These are phyloP conservation scores for Erebia aethiops DNA, from an alignment of 2,888 invertebrate genomes.

Conservation along the genomic window DNA sequence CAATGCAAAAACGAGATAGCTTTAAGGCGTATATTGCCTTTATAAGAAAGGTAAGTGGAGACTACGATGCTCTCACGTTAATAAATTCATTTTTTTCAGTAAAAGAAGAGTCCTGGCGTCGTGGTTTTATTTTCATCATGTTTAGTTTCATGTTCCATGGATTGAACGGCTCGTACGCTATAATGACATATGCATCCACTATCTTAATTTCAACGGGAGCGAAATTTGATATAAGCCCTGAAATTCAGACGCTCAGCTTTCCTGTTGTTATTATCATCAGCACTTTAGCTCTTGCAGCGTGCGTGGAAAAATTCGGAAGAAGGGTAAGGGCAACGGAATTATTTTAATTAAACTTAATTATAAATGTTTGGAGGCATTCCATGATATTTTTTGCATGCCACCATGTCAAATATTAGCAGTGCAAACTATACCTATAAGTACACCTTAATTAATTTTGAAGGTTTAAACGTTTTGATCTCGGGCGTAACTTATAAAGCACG, in stretches of 20 bases:
- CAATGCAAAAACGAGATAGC: too few relatives aligned
- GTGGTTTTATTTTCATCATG: slow-evolving; percentile 50
- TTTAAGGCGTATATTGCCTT: too few relatives aligned
- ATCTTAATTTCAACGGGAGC: slow-evolving; percentile 60
- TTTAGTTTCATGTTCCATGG: slow-evolving; percentile 49
- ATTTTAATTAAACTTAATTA: too few relatives aligned
- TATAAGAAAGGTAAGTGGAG: too few relatives aligned
- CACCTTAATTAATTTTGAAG: too few relatives aligned
- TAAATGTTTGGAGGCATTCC: too few relatives aligned
- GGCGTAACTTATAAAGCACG: too few relatives aligned
- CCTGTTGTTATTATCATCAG: slow-evolving; percentile 65
- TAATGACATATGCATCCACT: slow-evolving; percentile 59
- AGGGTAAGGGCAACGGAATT: slow-evolving; percentile 51
- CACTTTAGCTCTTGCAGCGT: slow-evolving; percentile 57
- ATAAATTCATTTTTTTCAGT: slow-evolving; percentile 47
- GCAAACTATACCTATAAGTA: too few relatives aligned
- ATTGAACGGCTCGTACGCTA: slow-evolving; percentile 58
- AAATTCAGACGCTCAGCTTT: slow-evolving; percentile 62
- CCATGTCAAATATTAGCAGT: too few relatives aligned
- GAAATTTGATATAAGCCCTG: slow-evolving; percentile 57
- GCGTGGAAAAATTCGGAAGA: slow-evolving; percentile 64
- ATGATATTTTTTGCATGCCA: too few relatives aligned
- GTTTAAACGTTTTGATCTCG: too few relatives aligned
- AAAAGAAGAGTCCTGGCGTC: slow-evolving; percentile 57
- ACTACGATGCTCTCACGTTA: too few relatives aligned